These are phyloP conservation scores for Mayetiola destructor DNA, from an alignment of 2,888 invertebrate species.

Conservation along the genomic window DNA sequence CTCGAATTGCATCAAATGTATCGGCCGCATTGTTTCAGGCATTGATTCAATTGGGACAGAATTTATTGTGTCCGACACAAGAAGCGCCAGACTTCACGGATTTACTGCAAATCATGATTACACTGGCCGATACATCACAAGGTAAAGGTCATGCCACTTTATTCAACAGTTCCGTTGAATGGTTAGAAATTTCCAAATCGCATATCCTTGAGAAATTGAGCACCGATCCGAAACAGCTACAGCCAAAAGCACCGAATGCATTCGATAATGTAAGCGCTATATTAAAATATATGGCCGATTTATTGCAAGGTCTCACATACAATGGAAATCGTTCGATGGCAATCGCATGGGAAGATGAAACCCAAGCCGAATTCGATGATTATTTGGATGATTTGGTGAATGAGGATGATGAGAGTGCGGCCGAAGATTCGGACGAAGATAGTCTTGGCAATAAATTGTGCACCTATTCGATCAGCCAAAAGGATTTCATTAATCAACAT, in stretches of 20 bases:
- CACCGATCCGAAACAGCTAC: slow-evolving; percentile 17
- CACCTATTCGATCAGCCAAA: slow-evolving; percentile 91
- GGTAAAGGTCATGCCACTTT: slow-evolving; percentile 66
- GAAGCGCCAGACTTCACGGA: slow-evolving; percentile 66
- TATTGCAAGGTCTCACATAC: slow-evolving; percentile 30
- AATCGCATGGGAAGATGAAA: slow-evolving; percentile 69
- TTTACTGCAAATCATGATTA: slow-evolving; percentile 62
- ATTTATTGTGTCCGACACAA: slow-evolving; percentile 45
- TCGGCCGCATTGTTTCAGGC: slow-evolving; percentile 48
- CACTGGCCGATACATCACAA: slow-evolving; percentile 69
- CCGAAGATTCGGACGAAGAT: slow-evolving; percentile 47
- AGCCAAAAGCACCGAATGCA: slow-evolving; percentile 30
- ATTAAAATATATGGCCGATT: slow-evolving; percentile 70
- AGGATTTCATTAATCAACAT: slow-evolving; percentile 88
- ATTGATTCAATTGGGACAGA: slow-evolving; percentile 56
- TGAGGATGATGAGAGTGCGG: slow-evolving; percentile 83
- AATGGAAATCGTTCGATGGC: slow-evolving; percentile 40
- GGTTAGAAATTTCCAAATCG: slow-evolving; percentile 59
- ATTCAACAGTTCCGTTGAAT: slow-evolving; percentile 62
- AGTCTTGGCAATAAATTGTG: slow-evolving; percentile 56
- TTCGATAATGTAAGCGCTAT: slow-evolving; percentile 71
- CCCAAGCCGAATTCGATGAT: slow-evolving; percentile 58
- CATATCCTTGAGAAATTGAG: slow-evolving; percentile 29
- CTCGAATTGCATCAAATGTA: slow-evolving; percentile 28
- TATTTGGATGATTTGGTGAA: slow-evolving; percentile 82